Percentiles rank a stretch among this genome's conserved stretches.
Evolutionary conservation across 2,797 vertebrate species (phyloP).

Genomic region (Stomatorhinus walkeri): DNA sequence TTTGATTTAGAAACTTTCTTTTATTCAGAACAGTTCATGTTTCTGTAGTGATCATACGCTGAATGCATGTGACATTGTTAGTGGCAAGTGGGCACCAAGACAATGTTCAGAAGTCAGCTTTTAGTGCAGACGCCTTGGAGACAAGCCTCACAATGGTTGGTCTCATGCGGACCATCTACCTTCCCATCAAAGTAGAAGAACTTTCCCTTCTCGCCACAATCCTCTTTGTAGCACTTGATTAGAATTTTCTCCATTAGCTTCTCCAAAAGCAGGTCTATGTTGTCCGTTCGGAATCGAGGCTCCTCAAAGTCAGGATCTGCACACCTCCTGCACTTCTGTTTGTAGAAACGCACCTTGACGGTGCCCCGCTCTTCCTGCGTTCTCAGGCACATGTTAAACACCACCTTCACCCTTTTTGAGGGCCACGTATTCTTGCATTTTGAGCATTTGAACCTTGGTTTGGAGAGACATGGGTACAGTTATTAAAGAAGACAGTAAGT

Average conservation of each 20-base stretch:
- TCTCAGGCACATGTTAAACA: constrained; percentile 49
- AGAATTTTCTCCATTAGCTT: constrained; percentile 53
- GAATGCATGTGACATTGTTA: background rate
- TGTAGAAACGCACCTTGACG: constrained; percentile 40
- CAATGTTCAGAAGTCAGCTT: constrained; percentile 3
- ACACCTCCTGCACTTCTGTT: constrained; percentile 51
- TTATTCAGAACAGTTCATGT: background rate
- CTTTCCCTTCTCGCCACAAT: background rate
- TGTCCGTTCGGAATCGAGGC: constrained; percentile 5
- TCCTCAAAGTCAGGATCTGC: constrained; percentile 22
- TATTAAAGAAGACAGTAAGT: background rate
- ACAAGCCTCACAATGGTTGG: constrained; percentile 50
- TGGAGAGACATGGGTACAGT: background rate
- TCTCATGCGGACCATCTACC: constrained; percentile 52
- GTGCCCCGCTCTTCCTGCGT: background rate
- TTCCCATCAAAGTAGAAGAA: background rate
- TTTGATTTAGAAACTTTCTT: background rate
- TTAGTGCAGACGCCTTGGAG: constrained; percentile 29
- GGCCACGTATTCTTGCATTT: constrained; percentile 48
- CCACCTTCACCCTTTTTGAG: constrained; percentile 48
- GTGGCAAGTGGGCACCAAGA: background rate
- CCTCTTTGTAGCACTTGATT: constrained; percentile 48
- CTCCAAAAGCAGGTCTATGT: constrained; percentile 46
- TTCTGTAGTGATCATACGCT: background rate
- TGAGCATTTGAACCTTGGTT: constrained; percentile 49